Conservation (phyloP, 2,113 vertebrate species). For the Pterocles burchelli region DNA sequence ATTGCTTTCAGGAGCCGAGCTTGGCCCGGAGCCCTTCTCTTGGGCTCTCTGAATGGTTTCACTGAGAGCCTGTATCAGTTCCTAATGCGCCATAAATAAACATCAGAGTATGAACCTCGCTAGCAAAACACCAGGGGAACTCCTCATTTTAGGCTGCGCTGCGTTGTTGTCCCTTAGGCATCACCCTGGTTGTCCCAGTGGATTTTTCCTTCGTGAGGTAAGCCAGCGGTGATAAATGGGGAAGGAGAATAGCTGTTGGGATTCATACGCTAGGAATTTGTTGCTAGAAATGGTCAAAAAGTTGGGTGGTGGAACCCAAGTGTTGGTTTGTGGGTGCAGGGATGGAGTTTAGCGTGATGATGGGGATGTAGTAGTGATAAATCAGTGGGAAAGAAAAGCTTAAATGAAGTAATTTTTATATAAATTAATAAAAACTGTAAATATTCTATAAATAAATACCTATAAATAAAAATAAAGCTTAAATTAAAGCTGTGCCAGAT, state of each 20-base stretch:
- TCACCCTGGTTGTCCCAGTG: conserved; percentile 11
- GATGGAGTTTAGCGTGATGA: background rate
- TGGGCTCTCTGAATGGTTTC: conserved; percentile 40
- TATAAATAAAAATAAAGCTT: background rate
- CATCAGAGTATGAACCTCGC: background rate
- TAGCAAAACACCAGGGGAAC: conserved; percentile 51
- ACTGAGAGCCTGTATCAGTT: conserved; percentile 7
- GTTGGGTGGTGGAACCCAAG: background rate
- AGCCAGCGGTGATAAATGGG: background rate
- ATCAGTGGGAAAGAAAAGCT: background rate
- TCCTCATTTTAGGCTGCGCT: conserved; percentile 28
- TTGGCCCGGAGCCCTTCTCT: conserved; percentile 27
- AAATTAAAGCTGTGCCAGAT: background rate
- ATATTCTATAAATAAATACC: background rate
- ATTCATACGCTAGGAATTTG: accelerated
- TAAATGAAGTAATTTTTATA: accelerated
- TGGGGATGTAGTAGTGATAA: background rate
- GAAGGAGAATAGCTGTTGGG: background rate
- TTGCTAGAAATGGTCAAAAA: conserved; percentile 38
- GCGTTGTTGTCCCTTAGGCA: background rate
- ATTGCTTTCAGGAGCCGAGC: background rate
- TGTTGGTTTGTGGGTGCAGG: background rate
- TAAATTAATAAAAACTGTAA: background rate
- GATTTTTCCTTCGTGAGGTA: conserved; percentile 10
- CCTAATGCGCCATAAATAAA: conserved; percentile 59